These are phyloP conservation scores for Petrocephalus sullivani DNA, from an alignment of 2,797 vertebrate genomes.

Conservation along the genomic window DNA sequence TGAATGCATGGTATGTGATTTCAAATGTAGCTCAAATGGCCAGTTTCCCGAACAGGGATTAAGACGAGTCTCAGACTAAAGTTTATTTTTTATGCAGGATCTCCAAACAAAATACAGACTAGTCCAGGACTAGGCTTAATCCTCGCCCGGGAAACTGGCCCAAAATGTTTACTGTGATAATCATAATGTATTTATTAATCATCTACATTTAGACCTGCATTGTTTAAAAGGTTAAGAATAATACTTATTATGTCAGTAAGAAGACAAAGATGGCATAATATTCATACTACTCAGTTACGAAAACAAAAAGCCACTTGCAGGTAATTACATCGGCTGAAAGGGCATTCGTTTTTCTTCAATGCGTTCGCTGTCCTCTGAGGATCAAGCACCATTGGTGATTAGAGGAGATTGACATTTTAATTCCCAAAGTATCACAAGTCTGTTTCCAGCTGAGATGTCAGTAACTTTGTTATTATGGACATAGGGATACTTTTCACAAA, in stretches of 20 bases:
- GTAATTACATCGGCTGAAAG: not conserved
- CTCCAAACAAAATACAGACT: too few species aligned
- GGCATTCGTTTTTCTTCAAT: not conserved
- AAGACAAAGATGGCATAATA: not conserved
- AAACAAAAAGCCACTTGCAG: not conserved
- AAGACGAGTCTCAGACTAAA: too few species aligned
- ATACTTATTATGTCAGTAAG: not conserved
- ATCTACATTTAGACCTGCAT: not conserved
- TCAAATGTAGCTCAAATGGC: not conserved
- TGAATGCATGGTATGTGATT: not conserved
- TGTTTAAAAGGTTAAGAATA: not conserved
- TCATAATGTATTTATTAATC: not conserved
- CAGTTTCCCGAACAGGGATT: too few species aligned
- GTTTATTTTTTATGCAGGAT: too few species aligned
- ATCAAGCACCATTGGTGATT: not conserved
- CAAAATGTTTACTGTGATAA: not conserved
- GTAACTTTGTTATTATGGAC: not conserved
- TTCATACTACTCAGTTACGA: not conserved
- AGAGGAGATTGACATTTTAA: not conserved
- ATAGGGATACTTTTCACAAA: not conserved
- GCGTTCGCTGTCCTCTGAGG: not conserved
- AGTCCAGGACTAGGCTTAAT: too few species aligned
- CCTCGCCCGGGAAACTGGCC: too few species aligned
- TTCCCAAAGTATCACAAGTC: not conserved
- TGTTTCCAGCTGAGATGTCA: not conserved